Evolutionary conservation across 2,888 invertebrate species (phyloP).

Genomic region (Norana najaformis): DNA sequence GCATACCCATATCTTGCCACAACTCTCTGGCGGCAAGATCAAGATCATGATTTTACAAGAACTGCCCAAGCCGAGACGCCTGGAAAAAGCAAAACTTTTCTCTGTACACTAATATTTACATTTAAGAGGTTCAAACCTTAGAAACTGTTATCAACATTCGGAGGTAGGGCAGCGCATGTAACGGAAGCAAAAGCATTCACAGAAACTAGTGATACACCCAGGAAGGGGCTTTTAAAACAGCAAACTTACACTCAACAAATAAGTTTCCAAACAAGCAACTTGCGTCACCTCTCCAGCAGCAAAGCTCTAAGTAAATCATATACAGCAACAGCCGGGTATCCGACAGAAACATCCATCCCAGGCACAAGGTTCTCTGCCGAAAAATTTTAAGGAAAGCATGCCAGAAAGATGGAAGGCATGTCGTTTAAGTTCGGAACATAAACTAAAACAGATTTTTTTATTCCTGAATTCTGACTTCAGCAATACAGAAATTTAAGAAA

Average conservation of each 20-base stretch:
- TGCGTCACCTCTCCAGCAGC: too few species aligned
- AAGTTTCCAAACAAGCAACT: too few species aligned
- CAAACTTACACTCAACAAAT: too few species aligned
- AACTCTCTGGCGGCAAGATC: neutral
- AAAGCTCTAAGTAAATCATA: too few species aligned
- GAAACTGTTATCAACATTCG: neutral
- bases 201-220: neutral
- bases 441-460: neutral
- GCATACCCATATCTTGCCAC: neutral
- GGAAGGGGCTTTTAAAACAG: too few species aligned
- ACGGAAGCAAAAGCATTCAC: neutral
- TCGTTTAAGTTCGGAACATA: neutral
- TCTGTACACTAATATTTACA: neutral
- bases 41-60: too few species aligned
- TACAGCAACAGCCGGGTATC: too few species aligned
- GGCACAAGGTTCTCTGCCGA: too few species aligned
- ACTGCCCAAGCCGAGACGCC: neutral
- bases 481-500: neutral
- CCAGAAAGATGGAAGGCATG: too few species aligned
- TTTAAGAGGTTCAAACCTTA: neutral
- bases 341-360: too few species aligned
- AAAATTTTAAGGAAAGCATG: too few species aligned
- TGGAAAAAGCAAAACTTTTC: neutral
- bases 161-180: too few species aligned
- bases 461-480: neutral